Conservation (phyloP, 2,113 vertebrate species). For the Lanius ludovicianus region DNA sequence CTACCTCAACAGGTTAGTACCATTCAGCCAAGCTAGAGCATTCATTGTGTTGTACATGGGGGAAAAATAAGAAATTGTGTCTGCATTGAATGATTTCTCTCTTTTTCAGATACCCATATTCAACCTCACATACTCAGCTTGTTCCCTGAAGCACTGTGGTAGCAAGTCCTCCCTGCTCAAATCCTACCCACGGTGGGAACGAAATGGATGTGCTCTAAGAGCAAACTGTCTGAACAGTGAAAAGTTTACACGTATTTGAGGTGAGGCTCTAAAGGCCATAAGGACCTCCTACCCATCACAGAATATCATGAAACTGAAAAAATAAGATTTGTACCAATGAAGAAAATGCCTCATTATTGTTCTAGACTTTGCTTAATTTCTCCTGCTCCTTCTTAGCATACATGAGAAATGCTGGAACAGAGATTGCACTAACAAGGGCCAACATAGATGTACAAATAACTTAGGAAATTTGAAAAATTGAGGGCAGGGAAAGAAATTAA, state of each 20-base stretch:
- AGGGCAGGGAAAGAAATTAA: background rate
- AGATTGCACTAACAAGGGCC: background rate
- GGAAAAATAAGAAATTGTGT: background rate
- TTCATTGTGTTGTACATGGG: rapidly evolving
- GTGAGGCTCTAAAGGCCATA: background rate
- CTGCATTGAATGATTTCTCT: background rate
- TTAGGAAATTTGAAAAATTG: background rate
- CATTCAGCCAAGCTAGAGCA: background rate
- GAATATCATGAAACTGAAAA: background rate
- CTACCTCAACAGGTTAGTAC: background rate
- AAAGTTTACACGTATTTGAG: background rate
- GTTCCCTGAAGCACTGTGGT: background rate
- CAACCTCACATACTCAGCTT: background rate
- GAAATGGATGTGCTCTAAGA: rapidly evolving
- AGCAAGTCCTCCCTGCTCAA: background rate
- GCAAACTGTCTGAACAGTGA: background rate
- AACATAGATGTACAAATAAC: background rate
- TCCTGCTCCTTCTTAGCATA: background rate
- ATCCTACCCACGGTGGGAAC: background rate
- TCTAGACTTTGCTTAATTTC: background rate
- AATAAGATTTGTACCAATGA: background rate
- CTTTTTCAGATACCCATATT: background rate
- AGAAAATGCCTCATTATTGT: background rate
- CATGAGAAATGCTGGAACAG: background rate
- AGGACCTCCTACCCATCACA: background rate